Evolutionary conservation across 2,888 invertebrate species (phyloP).

Genomic region (Nomada lathburiana): DNA sequence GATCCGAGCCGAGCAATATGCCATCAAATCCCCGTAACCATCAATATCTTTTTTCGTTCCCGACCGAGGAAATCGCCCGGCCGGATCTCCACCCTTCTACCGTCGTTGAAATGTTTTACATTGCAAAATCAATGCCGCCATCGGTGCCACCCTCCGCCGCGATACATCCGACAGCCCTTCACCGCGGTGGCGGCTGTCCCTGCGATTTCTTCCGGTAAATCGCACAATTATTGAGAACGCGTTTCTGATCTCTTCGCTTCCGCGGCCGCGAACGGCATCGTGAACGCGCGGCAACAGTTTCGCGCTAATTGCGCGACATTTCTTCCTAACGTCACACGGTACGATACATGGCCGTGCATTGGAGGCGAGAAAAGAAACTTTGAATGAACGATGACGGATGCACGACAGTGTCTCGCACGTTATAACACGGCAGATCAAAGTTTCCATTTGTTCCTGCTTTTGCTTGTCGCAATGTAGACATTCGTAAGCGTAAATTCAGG

Average conservation of each 20-base stretch:
- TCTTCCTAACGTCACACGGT: not conserved
- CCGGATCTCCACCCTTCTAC: conserved; percentile 61
- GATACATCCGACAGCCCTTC: conserved; percentile 39
- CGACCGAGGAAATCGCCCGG: conserved; percentile 58
- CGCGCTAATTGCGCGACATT: conserved; percentile 51
- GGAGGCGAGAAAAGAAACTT: not conserved
- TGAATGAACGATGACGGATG: not conserved
- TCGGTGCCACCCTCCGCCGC: conserved; percentile 70
- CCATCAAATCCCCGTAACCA: conserved; percentile 84
- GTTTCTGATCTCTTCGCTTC: conserved; percentile 71
- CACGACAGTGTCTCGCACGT: not conserved
- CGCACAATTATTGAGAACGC: conserved; percentile 83
- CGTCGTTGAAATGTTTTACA: conserved; percentile 83
- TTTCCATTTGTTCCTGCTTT: too few relatives aligned
- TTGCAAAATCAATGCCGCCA: conserved; percentile 83
- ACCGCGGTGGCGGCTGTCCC: conserved; percentile 19
- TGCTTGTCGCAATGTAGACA: too few relatives aligned
- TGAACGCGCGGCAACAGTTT: conserved; percentile 5
- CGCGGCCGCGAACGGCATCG: too few relatives aligned
- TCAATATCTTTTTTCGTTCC: conserved; percentile 82
- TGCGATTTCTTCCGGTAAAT: conserved; percentile 78
- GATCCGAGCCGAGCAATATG: conserved; percentile 83
- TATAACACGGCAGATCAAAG: not conserved
- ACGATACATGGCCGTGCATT: not conserved
- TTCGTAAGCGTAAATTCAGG: too few relatives aligned